Conservation (phyloP, 2,113 vertebrate species). For the Scomber colias region DNA sequence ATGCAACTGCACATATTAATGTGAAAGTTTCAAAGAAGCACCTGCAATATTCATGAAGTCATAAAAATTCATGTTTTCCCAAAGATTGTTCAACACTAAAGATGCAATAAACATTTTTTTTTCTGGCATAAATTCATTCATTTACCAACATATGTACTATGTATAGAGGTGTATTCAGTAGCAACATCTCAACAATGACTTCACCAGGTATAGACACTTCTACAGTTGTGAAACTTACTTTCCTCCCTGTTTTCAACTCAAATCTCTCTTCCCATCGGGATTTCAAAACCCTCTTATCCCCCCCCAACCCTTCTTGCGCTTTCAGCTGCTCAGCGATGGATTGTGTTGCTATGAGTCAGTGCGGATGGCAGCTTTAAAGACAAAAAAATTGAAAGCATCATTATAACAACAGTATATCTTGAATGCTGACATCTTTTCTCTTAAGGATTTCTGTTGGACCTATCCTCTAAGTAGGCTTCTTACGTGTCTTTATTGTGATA, state of each 20-base stretch:
- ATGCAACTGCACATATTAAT: not conserved
- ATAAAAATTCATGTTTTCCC: not conserved
- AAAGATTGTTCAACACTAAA: slow-evolving; percentile 3
- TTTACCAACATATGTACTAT: not conserved
- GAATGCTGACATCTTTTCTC: not conserved
- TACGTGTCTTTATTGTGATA: slow-evolving; percentile 16
- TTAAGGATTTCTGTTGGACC: not conserved
- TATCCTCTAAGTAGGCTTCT: slow-evolving; percentile 13
- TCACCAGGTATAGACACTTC: slow-evolving; percentile 2
- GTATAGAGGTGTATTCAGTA: not conserved
- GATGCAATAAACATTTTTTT: not conserved
- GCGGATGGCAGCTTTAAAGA: not conserved
- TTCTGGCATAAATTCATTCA: too few species aligned
- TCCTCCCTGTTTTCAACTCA: not conserved
- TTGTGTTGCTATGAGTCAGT: not conserved
- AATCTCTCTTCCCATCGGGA: slow-evolving; percentile 2
- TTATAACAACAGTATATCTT: slow-evolving; percentile 9
- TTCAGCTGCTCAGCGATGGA: slow-evolving; percentile 6
- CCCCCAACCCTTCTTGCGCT: not conserved
- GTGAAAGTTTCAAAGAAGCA: not conserved
- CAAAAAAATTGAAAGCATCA: slow-evolving; percentile 7
- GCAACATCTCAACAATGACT: not conserved
- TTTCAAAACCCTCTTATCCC: slow-evolving; percentile 19
- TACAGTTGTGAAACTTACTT: not conserved
- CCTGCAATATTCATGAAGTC: not conserved